These are phyloP conservation scores for Sphenopsis melanotis DNA, from an alignment of 2,797 vertebrate genomes.

Conservation along the genomic window DNA sequence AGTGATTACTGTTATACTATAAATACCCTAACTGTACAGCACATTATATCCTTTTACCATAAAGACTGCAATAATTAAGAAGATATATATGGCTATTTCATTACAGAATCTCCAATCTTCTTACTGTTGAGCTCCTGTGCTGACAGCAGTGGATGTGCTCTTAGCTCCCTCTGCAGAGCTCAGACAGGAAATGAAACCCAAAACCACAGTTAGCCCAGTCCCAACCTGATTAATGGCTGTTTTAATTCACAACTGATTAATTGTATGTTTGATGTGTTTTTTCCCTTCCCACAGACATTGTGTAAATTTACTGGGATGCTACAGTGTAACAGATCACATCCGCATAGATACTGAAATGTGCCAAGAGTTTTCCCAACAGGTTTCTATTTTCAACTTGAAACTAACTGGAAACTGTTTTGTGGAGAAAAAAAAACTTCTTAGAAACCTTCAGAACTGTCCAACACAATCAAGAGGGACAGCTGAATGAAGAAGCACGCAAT, in stretches of 20 bases:
- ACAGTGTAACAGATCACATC: not conserved
- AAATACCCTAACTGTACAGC: not conserved
- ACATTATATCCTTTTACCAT: not conserved
- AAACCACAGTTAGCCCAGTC: not conserved
- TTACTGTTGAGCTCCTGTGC: not conserved
- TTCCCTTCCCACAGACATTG: not conserved
- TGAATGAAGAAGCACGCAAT: not conserved
- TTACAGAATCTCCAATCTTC: not conserved
- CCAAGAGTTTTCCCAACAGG: not conserved
- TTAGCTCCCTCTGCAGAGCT: conserved; percentile 46
- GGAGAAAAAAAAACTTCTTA: not conserved
- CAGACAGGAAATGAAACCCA: not conserved
- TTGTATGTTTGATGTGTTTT: accelerated
- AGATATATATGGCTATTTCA: not conserved
- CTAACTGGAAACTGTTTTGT: not conserved
- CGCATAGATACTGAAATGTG: accelerated
- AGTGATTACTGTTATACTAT: not conserved
- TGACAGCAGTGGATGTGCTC: not conserved
- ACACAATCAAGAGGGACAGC: not conserved
- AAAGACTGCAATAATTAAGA: not conserved
- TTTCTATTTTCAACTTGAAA: not conserved
- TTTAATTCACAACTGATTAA: not conserved
- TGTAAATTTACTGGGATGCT: not conserved
- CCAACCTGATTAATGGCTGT: not conserved
- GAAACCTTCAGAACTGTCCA: not conserved